Evolutionary conservation across 2,113 vertebrate genomes (phyloP), one percentile per base, ranked within the genome.

Genomic region (Maccullochella peelii): DNA sequence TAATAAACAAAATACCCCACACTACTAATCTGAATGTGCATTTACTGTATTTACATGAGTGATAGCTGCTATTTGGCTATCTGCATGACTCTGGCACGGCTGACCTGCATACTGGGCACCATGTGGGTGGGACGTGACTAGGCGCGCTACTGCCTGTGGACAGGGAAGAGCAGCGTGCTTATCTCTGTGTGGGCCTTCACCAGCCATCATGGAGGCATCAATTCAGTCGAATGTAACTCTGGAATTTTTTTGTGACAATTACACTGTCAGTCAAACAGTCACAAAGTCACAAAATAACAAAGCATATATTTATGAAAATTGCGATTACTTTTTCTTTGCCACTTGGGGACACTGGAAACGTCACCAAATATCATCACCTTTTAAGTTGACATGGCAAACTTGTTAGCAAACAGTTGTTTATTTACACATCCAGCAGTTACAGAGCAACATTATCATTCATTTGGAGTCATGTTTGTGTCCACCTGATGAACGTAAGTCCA

Each of bases 1-100:
- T 44, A 44, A 14, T 44, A 44, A 14, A 44, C n/a, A 15, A 4
- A 4, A 44, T 33, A 33, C 3, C 38, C 38, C 38, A 38, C 38
- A 6, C 2, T 0, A 0, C 40, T 88, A 73, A 82, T 90, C 78
- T 82, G 68, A 77, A 33, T 11, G 3, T 77, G 80, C 73, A 30
- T n/a, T 52, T 50, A 44, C 42, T 77, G 57, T 59, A 83, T 93
- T 94, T 90, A 65, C 82, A 86, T 91, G 42, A 40, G 14, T 78
- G n/a, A 75, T 38, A 50, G 71, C 21, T 27, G 75, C 30, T 59
- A 84, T 93, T 89, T 90, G 80, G 80, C 57, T 90, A 79, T 91
- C 84, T 75, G 73, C 55, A 21, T 79, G 71, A 58, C 50, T 74
- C 73, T 79, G 77, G 73, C 38, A 47, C 44, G 76, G 27, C 65